Evolutionary conservation across 2,888 invertebrate species (phyloP), one percentile per base, ranked within the genome.

Genomic region (Nudaria mundana): DNA sequence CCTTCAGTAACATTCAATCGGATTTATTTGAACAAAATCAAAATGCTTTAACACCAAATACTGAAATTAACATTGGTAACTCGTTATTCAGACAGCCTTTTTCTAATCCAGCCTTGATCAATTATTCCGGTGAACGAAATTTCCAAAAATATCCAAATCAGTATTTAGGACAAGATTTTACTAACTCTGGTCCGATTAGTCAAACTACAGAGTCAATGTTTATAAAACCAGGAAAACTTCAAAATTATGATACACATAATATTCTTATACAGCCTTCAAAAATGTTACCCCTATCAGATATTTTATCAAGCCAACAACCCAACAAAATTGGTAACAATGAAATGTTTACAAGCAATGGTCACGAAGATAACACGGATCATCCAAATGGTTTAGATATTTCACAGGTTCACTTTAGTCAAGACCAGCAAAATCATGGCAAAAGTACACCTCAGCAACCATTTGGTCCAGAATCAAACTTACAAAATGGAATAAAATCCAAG

Each of bases 91-190:
- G 36, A 4, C 12, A 29, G 3, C 3, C 12, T 20, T 23, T 10
- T n/a, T 16, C 23, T 0, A 33, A 36, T 1, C 5, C 5, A 11
- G 30, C n/a, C 8, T 23, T 6, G 1, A 8, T n/a, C 6, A 15
- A 32, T 3, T 28, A 38, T 3, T 22, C 32, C 12, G 5, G n/a
- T 28, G 16, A n/a, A 0, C 35, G 40, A 24, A n/a, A 16, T 16
- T 5, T 7, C 3, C 30, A 40, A 5, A 41, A 45, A n/a, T 34
- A 24, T 5, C n/a, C 22, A 1, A 5, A 11, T 3, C 50, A 46
- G 43, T 24, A 44, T 39, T 15, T 18, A 10, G 42, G 30, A 5
- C 39, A 28, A 34, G 49, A 40, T 26, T 5, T 33, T 3, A 18
- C 28, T 5, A 8, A 11, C 4, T 12, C 46, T 8, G 38, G 5